Evolutionary conservation across 2,797 vertebrate genomes (phyloP), one percentile per base, ranked within the genome.

Genomic region (Cephalopachus bancanus): DNA sequence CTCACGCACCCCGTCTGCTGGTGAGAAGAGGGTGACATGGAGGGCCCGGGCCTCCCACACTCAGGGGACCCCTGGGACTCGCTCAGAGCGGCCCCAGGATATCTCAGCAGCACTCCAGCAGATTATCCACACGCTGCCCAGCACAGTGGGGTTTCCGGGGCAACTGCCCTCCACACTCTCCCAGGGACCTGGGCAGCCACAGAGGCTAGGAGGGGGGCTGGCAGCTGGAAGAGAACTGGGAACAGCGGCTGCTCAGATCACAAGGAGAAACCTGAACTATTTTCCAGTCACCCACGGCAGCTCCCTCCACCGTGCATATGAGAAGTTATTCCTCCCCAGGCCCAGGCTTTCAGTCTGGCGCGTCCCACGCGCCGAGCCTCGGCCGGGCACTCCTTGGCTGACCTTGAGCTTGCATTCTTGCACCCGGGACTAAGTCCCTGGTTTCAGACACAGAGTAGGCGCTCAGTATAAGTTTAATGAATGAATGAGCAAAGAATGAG

Each of bases 91-190:
- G 24, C 6, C 55, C n/a, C 2, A 1, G 11, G 76, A 37, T 33
- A 28, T 19, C 57, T 33, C 65, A 51, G 30, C 19, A 0, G 30
- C 33, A 15, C 19, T 44, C 33, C n/a, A 10, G 57, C 74, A 10
- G 17, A 24, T 11, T 4, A n/a, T 24, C 22, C 33, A 7, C 10
- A 0, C 0, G 0, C 28, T 6, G 3, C 65, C 24, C 7, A 0
- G 33, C 28, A 51, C 5, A 20, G 28, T 1, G 10, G 33, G 37
- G 26, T 55, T 16, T 7, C 14, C 28, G 33, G 33, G 30, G 51
- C 55, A 20, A 20, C 69, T 20, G 55, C 33, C 44, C 44, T 62
- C 49, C 22, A 30, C 62, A 37, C 53, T 10, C 14, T 59, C 24
- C 53, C 53, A 44, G 84, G 37, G 37, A 37, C 53, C 44, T 30